These are phyloP conservation scores for Fistularia tabacaria DNA, from an alignment of 2,797 vertebrate species.

Conservation along the genomic window DNA sequence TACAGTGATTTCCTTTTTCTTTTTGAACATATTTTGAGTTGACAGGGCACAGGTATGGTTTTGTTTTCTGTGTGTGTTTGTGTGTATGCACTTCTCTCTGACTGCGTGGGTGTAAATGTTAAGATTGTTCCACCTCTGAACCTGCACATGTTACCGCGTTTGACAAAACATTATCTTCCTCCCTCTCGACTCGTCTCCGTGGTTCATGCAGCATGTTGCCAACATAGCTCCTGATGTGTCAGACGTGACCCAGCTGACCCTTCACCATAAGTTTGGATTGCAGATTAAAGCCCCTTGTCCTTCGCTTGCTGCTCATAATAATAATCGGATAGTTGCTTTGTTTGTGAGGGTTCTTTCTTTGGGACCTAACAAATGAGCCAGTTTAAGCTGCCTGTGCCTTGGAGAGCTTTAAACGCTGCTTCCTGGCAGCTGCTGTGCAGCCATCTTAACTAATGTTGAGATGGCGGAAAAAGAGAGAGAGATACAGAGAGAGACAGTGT, in stretches of 20 bases:
- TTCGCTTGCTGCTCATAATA: conserved; percentile 45
- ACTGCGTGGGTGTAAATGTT: conserved; percentile 11
- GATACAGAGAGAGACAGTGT: not conserved
- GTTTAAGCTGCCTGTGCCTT: conserved; percentile 57
- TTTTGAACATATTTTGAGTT: too few relatives aligned
- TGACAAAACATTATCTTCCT: too few relatives aligned
- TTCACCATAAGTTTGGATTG: too few relatives aligned
- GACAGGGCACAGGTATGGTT: too few relatives aligned
- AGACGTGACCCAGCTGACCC: conserved; percentile 11
- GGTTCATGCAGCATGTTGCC: not conserved
- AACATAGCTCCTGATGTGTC: not conserved
- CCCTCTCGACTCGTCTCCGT: too few relatives aligned
- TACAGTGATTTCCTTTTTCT: too few relatives aligned
- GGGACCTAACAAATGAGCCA: conserved; percentile 64
- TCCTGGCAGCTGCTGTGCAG: conserved; percentile 41
- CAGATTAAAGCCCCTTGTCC: conserved; percentile 10
- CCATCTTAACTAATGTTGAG: conserved; percentile 61
- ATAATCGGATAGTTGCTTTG: conserved; percentile 17
- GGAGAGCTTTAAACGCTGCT: conserved; percentile 52
- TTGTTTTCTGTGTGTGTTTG: conserved; percentile 6
- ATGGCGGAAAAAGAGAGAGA: conserved; percentile 16
- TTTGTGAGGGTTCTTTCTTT: conserved; percentile 54
- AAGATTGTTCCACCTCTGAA: conserved; percentile 13
- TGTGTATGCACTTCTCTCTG: not conserved
- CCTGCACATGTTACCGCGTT: not conserved